These are phyloP conservation scores for Ericerus pela DNA, from an alignment of 1,140 invertebrate species.

Conservation along the genomic window DNA sequence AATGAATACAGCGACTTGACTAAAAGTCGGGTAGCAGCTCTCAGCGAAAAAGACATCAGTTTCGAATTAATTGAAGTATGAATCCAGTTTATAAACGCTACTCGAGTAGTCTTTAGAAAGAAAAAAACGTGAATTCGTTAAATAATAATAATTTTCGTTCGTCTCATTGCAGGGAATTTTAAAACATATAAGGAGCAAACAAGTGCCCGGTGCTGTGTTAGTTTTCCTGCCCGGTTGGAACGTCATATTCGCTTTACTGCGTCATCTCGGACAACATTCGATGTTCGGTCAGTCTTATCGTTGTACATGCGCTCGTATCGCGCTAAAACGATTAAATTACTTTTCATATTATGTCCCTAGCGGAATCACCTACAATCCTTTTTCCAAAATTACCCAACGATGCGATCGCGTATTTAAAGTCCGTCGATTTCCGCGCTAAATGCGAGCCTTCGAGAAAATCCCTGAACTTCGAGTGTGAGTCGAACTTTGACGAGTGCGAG, in stretches of 20 bases:
- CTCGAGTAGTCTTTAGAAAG: not conserved
- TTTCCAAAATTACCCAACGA: no score
- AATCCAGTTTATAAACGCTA: not conserved
- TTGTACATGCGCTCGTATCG: no score
- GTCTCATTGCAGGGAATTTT: slow-evolving; percentile 41
- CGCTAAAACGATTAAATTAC: no score
- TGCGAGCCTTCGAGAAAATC: no score
- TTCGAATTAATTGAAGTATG: slow-evolving; percentile 74
- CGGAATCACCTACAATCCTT: no score
- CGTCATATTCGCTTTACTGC: slow-evolving; percentile 81
- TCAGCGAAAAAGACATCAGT: slow-evolving; percentile 79
- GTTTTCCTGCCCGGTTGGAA: slow-evolving; percentile 92
- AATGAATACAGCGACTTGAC: slow-evolving; percentile 45
- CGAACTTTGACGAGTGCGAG: no score
- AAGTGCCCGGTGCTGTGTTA: slow-evolving; percentile 67
- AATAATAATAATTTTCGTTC: slow-evolving; percentile 13
- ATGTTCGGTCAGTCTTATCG: slow-evolving; percentile 45
- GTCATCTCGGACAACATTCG: slow-evolving; percentile 60
- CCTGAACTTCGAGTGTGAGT: no score
- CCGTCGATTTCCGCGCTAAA: no score
- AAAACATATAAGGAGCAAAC: slow-evolving; percentile 52
- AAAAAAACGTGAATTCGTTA: not conserved
- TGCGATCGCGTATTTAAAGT: no score
- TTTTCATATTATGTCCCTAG: no score
- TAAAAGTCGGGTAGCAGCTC: slow-evolving; percentile 47